Evolutionary conservation across 2,888 invertebrate species (phyloP).

Genomic region (Ophion ellenae): DNA sequence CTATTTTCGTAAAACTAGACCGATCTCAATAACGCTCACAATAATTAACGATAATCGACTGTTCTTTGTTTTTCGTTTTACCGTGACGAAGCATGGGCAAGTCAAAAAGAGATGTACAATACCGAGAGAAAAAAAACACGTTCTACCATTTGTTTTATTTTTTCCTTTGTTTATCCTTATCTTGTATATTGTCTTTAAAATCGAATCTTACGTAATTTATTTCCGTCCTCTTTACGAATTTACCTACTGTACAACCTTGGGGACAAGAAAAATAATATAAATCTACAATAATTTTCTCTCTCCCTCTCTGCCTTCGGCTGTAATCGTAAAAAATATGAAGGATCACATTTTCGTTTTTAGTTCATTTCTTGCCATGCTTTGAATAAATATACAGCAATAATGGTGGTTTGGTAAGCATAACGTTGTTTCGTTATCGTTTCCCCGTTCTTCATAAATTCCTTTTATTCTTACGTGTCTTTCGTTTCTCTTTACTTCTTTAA

Average conservation of each 20-base stretch:
- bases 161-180: constrained; percentile 14
- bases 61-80: not conserved
- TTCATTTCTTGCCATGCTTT: constrained; percentile 1
- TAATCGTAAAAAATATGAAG: constrained; percentile 70
- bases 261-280: constrained; percentile 69
- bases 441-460: constrained; percentile 4
- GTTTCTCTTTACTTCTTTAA: constrained; percentile 52
- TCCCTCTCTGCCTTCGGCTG: constrained; percentile 33
- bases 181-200: constrained; percentile 27
- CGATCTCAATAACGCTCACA: constrained; percentile 66
- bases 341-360: constrained; percentile 34
- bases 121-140: not conserved
- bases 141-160: not conserved
- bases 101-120: not conserved
- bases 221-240: constrained; percentile 54
- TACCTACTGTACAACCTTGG: constrained; percentile 67
- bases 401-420: constrained; percentile 58
- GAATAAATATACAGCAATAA: constrained; percentile 49
- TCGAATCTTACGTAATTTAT: constrained; percentile 31
- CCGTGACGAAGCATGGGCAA: constrained; percentile 14
- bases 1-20: constrained; percentile 73
- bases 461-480: constrained; percentile 13
- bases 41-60: constrained; percentile 61
- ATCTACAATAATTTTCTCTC: constrained; percentile 66
- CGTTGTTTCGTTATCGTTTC: constrained; percentile 26